Conservation (phyloP, 2,797 vertebrate genomes). For the Novumbra hubbsi region DNA sequence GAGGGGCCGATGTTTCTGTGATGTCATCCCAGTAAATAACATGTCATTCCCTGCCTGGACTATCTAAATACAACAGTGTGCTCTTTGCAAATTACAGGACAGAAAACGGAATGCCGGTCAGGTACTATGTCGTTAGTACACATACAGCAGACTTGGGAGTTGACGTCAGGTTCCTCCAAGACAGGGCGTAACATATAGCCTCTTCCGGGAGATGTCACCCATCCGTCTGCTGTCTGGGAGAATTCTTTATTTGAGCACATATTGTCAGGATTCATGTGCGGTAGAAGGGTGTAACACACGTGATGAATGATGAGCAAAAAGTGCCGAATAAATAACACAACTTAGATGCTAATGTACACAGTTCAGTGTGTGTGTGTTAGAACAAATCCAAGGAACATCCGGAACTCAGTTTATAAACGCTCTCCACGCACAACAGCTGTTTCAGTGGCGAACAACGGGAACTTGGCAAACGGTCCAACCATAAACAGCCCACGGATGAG, state of each 20-base stretch:
- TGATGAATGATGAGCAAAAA: slow-evolving; percentile 15
- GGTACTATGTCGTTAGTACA: slow-evolving; percentile 10
- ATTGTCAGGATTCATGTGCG: not conserved
- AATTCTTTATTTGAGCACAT: not conserved
- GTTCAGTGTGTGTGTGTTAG: too few species aligned
- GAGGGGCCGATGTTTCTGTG: not conserved
- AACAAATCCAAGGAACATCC: too few species aligned
- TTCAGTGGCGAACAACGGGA: slow-evolving; percentile 27
- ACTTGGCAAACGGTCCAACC: slow-evolving; percentile 43
- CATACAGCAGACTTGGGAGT: not conserved
- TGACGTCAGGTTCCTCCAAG: not conserved
- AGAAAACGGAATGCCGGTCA: slow-evolving; percentile 1
- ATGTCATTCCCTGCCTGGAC: not conserved
- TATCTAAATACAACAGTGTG: slow-evolving; percentile 8
- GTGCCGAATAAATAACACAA: not conserved
- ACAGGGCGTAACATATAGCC: not conserved
- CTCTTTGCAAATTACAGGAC: slow-evolving; percentile 14
- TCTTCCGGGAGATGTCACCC: not conserved
- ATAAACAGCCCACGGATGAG: slow-evolving; percentile 38
- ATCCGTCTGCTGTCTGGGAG: not conserved
- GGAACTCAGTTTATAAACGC: slow-evolving; percentile 17
- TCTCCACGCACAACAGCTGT: slow-evolving; percentile 37
- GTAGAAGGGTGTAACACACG: slow-evolving; percentile 1
- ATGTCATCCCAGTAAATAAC: slow-evolving; percentile 15
- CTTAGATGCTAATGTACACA: too few species aligned